Evolutionary conservation across 30 jellyfish, hydroid and myxozoan genomes (phyloP), one percentile per base, ranked within the genome.

Genomic region (Aurelia sp.): DNA sequence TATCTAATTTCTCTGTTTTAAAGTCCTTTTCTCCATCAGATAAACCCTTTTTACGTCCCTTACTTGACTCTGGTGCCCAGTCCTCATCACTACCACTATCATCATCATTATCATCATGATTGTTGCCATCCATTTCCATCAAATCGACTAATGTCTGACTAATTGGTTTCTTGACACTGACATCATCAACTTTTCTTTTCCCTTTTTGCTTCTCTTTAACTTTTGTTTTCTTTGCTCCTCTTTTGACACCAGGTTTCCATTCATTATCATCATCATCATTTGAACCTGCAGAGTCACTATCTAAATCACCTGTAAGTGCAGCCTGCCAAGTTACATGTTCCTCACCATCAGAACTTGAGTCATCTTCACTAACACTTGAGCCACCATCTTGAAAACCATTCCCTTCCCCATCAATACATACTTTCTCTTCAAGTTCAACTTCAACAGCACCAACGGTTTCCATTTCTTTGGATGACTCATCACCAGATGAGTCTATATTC

Each of bases 131-230:
- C 77, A 84, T 84, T 66, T 62, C 77, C 93, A 84, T 84, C 79
- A 84, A 74, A 41, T 72, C 84, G 13, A 84, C 44, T 20, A 84
- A 76, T 13, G 93, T 84, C 63, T 84, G 84, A 35, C 93, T 84
- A 19, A 84, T 58, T 17, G 89, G 95, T 57, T 86, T 40, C 58
- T 74, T 75, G 30, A 17, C 40, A 20, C 21, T 53, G 18, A 55
- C 3, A 33, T 6, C 33, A 44, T 41, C 40, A 40, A 5, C 58
- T 30, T 73, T 52, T 4, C 52, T 55, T 37, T 61, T 55, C 3
- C 22, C 10, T 48, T 74, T 86, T 8, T 66, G 33, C 33, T 65
- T 74, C 61, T 17, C 52, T 35, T 41, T 57, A 12, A 35, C 12
- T 44, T 44, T 58, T 6, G 21, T 66, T 37, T 64, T 66, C 7